These are phyloP conservation scores for Zeugodacus cucurbitae DNA, from an alignment of 1,140 invertebrate species.

Conservation along the genomic window DNA sequence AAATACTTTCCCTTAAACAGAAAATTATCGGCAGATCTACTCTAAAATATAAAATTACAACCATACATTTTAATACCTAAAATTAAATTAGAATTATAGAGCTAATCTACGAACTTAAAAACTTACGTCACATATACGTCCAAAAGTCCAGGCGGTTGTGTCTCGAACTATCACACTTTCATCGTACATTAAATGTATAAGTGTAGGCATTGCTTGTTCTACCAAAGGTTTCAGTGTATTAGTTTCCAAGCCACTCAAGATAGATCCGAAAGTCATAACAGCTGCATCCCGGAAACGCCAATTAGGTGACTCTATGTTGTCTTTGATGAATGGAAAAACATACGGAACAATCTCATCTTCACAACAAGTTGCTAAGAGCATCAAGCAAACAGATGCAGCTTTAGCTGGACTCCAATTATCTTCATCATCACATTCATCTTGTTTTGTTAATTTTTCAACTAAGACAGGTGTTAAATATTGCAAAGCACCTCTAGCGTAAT, in stretches of 20 bases:
- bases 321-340: slow-evolving; percentile 97
- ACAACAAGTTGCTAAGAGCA: slow-evolving; percentile 96
- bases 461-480: slow-evolving; percentile 95
- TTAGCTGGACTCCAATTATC: slow-evolving; percentile 99
- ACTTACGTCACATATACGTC: slow-evolving; percentile 89
- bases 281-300: slow-evolving; percentile 98
- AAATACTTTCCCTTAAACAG: too few relatives aligned
- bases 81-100: neutral
- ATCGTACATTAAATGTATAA: slow-evolving; percentile 96
- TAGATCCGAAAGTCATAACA: slow-evolving; percentile 98
- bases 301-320: slow-evolving; percentile 92
- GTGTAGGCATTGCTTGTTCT: slow-evolving; percentile 94
- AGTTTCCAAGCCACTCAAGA: slow-evolving; percentile 92
- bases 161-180: slow-evolving; percentile 92
- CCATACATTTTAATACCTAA: too few relatives aligned
- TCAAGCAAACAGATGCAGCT: slow-evolving; percentile 98
- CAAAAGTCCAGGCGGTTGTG: slow-evolving; percentile 98
- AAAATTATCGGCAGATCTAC: too few relatives aligned
- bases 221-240: slow-evolving; percentile 91
- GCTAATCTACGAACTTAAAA: slow-evolving; percentile 40
- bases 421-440: slow-evolving; percentile 94
- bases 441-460: slow-evolving; percentile 94
- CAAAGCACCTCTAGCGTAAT: slow-evolving; percentile 96
- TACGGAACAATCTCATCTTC: slow-evolving; percentile 96
- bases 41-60: too few relatives aligned